Base-by-base conservation (phyloP, 2,797 vertebrate genomes). In the Rhinophrynus dorsalis region DNA sequence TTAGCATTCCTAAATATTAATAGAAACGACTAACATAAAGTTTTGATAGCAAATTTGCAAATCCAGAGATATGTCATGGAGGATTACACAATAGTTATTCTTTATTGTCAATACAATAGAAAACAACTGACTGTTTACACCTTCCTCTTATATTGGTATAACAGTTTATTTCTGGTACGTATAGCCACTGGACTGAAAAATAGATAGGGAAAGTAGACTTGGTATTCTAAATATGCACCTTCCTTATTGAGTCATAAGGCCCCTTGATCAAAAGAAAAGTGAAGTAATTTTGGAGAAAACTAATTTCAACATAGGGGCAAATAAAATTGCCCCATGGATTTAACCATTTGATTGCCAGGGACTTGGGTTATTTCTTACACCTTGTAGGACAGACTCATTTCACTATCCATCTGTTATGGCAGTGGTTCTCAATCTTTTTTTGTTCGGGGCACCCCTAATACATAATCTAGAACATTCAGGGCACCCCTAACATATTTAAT, bases 1-100 rank as follows among this genome's bases (percentile, higher is more conserved):
- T 27, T 11, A 13, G 17, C 58, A 61, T 69, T 21, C 38, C 35
- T 44, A 62, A 35, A 9, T 55, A 61, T 62, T 33, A 62, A 23
- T 55, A 62, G 37, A 33, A 54, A 21, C 21, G 27, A 62, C 27
- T 17, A 8, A 65, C 11, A 18, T 40, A 52, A 61, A 35, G 10
- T 23, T 30, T 29, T 42, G 12, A n/a, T 24, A 32, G 45, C 5
- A 27, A 40, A 29, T 42, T 50, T 37, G 4, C 18, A 29, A 44
- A 35, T 50, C 2, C 7, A 29, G 15, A 20, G 13, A 17, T 58
- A 24, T 47, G 37, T 38, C 45, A 44, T 54, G 5, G 27, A 32
- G n/a, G n/a, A 54, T 13, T 17, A 13, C 33, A 54, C 12, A 52
- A 32, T 35, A 37, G 12, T 23, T 37, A 27, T 3, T 20, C 29